Percentiles rank a stretch among this genome's conserved stretches.
These are phyloP conservation scores for Alentia gelatinosa DNA, from an alignment of 2,888 invertebrate species.

Conservation along the genomic window DNA sequence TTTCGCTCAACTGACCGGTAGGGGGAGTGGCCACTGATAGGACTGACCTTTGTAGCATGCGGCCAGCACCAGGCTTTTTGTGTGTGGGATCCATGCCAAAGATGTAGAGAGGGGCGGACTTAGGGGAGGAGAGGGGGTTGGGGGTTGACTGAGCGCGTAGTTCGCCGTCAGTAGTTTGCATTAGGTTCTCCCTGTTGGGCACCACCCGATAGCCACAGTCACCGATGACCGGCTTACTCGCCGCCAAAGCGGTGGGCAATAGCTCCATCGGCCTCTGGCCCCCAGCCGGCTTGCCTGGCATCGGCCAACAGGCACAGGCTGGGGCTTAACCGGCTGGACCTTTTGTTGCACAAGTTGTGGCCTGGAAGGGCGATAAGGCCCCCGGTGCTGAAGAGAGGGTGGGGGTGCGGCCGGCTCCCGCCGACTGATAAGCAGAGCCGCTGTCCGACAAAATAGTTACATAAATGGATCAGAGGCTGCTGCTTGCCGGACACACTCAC, in stretches of 20 bases:
- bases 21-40: not conserved
- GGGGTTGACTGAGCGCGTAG: not conserved
- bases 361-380: slow-evolving; percentile 11
- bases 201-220: not conserved
- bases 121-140: not conserved
- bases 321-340: slow-evolving; percentile 4
- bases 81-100: not conserved
- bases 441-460: slow-evolving; percentile 22
- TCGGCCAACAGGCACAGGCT: not conserved
- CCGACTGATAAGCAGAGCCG: not conserved
- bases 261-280: not conserved
- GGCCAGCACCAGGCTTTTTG: not conserved
- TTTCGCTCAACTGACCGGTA: not conserved
- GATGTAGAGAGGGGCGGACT: not conserved
- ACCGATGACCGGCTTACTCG: slow-evolving; percentile 16
- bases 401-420: not conserved
- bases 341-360: slow-evolving; percentile 14
- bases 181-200: not conserved
- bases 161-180: not conserved
- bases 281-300: not conserved
- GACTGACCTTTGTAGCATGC: not conserved
- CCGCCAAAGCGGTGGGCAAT: not conserved
- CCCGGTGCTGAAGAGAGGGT: not conserved
- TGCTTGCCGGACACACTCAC: not conserved
- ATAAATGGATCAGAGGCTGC: slow-evolving; percentile 21